phyloP scores from a whole-genome alignment of 2,888 invertebrate genomes.

The Alloplasta piceator region DNA sequence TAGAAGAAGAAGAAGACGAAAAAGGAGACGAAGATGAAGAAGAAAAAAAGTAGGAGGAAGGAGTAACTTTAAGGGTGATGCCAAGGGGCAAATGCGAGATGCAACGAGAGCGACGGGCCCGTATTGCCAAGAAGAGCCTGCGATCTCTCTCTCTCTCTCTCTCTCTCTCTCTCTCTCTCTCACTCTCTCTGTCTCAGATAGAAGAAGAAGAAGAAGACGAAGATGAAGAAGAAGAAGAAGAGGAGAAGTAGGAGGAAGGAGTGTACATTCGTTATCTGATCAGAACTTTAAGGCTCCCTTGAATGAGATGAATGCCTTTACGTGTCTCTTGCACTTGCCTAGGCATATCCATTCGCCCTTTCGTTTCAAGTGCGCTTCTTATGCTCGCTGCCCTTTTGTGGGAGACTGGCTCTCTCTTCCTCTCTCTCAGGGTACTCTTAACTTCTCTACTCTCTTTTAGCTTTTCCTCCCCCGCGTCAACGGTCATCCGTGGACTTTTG shows the following conservation, averaged over 20 bases:
- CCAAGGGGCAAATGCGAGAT: slow-evolving; percentile 59
- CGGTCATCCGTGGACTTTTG: slow-evolving; percentile 48
- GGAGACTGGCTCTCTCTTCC: slow-evolving; percentile 78
- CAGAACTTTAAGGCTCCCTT: slow-evolving; percentile 81
- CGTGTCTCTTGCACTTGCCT: slow-evolving; percentile 82
- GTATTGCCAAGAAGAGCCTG: slow-evolving; percentile 31
- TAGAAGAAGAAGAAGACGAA: no score
- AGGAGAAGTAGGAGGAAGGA: slow-evolving; percentile 70
- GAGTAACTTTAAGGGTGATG: no score
- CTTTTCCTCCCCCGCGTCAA: slow-evolving; percentile 42
- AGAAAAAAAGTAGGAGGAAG: no score
- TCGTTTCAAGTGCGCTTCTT: slow-evolving; percentile 76
- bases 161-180: no score
- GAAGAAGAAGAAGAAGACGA: slow-evolving; percentile 51
- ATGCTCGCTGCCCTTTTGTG: slow-evolving; percentile 80
- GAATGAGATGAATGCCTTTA: slow-evolving; percentile 83
- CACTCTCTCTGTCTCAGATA: slow-evolving; percentile 36
- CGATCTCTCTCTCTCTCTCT: slow-evolving; percentile 37
- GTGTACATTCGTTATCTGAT: slow-evolving; percentile 83
- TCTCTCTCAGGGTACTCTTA: slow-evolving; percentile 57
- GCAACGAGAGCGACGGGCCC: slow-evolving; percentile 49
- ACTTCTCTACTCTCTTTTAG: slow-evolving; percentile 58
- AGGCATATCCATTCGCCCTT: slow-evolving; percentile 81
- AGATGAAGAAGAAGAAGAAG: slow-evolving; percentile 54
- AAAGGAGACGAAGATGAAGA: no score